A percentile compares a stretch with the other conserved stretches of the same genome.
Conservation (phyloP, 2,113 vertebrate genomes). For the Burhinus bistriatus region DNA sequence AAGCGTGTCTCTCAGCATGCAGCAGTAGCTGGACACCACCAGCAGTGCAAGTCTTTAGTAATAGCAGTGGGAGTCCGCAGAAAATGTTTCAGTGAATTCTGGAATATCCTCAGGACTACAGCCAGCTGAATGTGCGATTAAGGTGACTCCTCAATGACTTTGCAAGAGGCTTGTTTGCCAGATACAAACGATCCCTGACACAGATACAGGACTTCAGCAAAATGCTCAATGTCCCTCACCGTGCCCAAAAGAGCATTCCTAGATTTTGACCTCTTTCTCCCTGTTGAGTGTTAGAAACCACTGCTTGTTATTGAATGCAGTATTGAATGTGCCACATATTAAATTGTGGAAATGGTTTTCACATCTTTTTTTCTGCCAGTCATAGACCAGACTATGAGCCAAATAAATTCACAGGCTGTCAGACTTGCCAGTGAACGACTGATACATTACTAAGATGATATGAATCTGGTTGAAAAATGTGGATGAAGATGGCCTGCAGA, state of each 20-base stretch:
- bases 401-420: slow-evolving; percentile 19
- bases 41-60: background rate
- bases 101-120: background rate
- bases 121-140: background rate
- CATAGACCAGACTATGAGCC: background rate
- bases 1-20: background rate
- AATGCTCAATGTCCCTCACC: fast-evolving
- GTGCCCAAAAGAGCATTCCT: background rate
- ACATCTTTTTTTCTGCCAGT: background rate
- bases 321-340: background rate
- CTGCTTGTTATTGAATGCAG: background rate
- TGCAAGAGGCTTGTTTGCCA: background rate
- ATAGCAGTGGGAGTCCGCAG: background rate
- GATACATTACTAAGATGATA: background rate
- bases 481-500: background rate
- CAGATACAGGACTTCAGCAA: background rate
- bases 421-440: background rate
- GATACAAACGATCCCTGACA: background rate
- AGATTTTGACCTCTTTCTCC: background rate
- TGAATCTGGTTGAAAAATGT: background rate
- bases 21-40: background rate
- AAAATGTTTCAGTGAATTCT: background rate
- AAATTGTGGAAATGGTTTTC: background rate
- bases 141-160: background rate
- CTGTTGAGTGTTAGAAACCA: background rate